Evolutionary conservation across 1,140 invertebrate species (phyloP), one percentile per base, ranked within the genome.

Genomic region (Carcinoscorpius rotundicauda): DNA sequence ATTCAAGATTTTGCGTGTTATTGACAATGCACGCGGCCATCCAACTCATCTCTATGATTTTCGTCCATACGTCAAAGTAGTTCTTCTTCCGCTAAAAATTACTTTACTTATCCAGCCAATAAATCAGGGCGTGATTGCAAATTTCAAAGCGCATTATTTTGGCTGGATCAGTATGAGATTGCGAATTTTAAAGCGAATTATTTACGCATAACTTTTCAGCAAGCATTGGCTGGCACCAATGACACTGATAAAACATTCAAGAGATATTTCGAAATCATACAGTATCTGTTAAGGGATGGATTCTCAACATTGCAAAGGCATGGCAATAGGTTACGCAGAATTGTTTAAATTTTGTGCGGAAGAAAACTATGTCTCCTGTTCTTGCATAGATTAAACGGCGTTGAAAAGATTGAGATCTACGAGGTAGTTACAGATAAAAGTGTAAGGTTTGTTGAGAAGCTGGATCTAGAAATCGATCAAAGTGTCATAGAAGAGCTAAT

Each of bases 101-200:
- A 67, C 66, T 6, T 65, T 69, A 52, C 53, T 69, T 9, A 72
- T 57, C 68, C 68, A 8, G 67, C 29, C 29, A 29, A 29, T 29
- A 29, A 2, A 29, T 29, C 29, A 29, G 29, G 29, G 29, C 2
- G 29, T 29, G 29, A 29, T 29, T 29, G 29, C 2, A 29, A 29
- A 29, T 29, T 29, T 29, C 29, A 29, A 29, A 29, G 29, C 29
- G 29, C 29, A 29, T 29, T 29, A 29, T 29, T 29, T 29, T 29
- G 29, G 29, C 29, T 71, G 61, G 71, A 71, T 52, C 68, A 72
- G 56, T 67, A 64, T 55, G 57, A 71, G n/a, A 69, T 67, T 56
- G 51, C 68, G 58, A 67, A 60, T 8, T 71, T 73, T 60, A 73
- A 72, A 63, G 59, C n/a, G 11, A 66, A 58, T 52, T 70, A 60